Evolutionary conservation across 2,113 vertebrate species (phyloP).

Genomic region (Heptranchias perlo): DNA sequence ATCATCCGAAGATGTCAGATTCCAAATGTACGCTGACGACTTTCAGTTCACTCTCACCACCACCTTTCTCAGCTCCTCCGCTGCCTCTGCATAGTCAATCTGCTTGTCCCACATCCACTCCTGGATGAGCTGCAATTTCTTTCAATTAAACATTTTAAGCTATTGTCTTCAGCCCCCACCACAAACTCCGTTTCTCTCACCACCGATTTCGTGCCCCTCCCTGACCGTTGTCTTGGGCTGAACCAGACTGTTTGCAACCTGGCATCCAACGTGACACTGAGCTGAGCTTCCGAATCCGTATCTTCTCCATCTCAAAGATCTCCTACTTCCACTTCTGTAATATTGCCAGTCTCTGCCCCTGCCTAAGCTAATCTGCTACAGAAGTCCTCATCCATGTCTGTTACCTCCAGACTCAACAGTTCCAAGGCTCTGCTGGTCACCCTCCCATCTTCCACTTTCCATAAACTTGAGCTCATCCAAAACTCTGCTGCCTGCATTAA

Average conservation of each 20-base stretch:
- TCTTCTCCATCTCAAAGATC: background rate
- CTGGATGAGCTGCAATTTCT: background rate
- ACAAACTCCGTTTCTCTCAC: background rate
- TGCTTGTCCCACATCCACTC: background rate
- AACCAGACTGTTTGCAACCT: background rate
- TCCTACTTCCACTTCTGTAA: background rate
- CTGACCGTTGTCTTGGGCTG: background rate
- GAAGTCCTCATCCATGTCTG: background rate
- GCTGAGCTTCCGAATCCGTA: background rate
- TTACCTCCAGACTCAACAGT: background rate
- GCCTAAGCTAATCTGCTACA: background rate
- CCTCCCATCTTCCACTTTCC: background rate
- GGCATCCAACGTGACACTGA: too few relatives aligned
- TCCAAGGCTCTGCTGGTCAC: background rate
- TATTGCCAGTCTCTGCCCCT: background rate
- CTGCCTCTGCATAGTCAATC: too few relatives aligned
- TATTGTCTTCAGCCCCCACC: background rate
- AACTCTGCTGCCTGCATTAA: background rate
- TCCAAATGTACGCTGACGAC: background rate
- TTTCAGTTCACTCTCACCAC: background rate
- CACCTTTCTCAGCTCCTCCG: background rate
- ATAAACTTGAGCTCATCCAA: background rate
- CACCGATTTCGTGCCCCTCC: background rate
- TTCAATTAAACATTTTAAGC: background rate
- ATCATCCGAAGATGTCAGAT: background rate